Base-by-base conservation (phyloP, 1,140 invertebrate genomes). In the Tetramorium simillimum region DNA sequence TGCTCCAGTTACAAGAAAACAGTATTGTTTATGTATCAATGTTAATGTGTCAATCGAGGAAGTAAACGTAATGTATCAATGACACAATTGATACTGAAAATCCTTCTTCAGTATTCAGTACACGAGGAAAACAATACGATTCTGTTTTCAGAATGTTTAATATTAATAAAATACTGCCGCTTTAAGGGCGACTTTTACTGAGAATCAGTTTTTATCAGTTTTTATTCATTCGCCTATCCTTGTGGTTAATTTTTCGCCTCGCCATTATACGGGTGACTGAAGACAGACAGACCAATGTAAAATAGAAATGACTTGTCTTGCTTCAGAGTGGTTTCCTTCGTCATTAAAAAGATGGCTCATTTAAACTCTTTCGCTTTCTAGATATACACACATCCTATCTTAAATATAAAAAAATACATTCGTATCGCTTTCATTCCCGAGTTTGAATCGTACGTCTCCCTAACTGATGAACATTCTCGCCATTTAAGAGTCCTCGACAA, bases 401-500 rank as follows among this genome's bases (percentile, higher is more conserved):
- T 14, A 69, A 69, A 21, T 69, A 69, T 69, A 2, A 21, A 76
- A 81, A 73, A 73, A 33, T 33, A 28, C 21, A 58, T 4, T 81
- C 18, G n/a, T 28, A 16, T 16, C 6, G 24, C 2, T 73, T 73
- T 21, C 33, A 28, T 49, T 62, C 14, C 28, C 14, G 10, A 40
- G 33, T 33, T 49, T 14, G 21, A 58, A 62, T 60, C 46, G 16
- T n/a, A 43, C 16, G 12, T 81, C 21, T 81, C 24, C 4, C 6
- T 18, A 21, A 46, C 28, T 40, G 80, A 82, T 33, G 51, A 70
- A 73, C 10, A n/a, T 37, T 84, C 40, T 56, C 14, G 40, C 9
- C 67, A 84, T 75, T 73, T 24, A 75, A 84, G 69, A 37, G 80
- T 84, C 28, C 53, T 84, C 53, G 69, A 84, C 69, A 60, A 75